Base-by-base conservation (phyloP, 92 coral and sea anemone genomes). In the Phenganax stokvisi region DNA sequence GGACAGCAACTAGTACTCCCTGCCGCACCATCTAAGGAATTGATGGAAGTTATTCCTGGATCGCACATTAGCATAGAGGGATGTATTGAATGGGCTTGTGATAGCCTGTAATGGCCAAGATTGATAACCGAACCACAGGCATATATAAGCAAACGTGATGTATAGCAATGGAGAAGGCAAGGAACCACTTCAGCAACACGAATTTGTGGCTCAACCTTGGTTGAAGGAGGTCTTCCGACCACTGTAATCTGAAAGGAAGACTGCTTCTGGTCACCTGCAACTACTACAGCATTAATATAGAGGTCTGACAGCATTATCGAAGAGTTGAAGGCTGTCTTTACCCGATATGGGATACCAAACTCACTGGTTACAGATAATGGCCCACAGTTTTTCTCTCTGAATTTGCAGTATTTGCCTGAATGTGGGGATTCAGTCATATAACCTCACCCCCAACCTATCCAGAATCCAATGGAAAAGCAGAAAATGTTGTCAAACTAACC, bases 401-500 rank as follows among this genome's bases (percentile, higher is more conserved):
- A 53, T 71, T 71, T 63, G 71, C 88, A 30, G 56, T 71, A 5
- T 85, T 80, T 58, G 53, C 85, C 31, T 52, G 51, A 25, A 69
- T 62, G 31, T 85, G 85, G 81, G 62, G 62, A 11, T 85, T 85
- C 12, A 71, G 57, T 13, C 88, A 84, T 12, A 57, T 74, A 17
- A 63, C 68, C 15, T 85, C 85, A 20, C 79, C 88, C 4, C 88
- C 85, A 0, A 51, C n/a, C 61, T 55, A 73, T 56, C 78, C 76
- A 71, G 86, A 77, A 77, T 87, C 84, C n/a, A 77, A 87, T 75
- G 84, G 87, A 61, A 87, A 87, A 76, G 77, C 75, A 25, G 83
- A 87, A 58, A 84, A 84, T 79, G 84, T 74, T 3, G 85, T 83
- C 65, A 86, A 84, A 63, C 71, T 85, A 7, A 68, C 79, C 7